These are phyloP conservation scores for Hexactinellida sp. DNA, from an alignment of 37 sponge, comb jelly and placozoan species.

Conservation along the genomic window DNA sequence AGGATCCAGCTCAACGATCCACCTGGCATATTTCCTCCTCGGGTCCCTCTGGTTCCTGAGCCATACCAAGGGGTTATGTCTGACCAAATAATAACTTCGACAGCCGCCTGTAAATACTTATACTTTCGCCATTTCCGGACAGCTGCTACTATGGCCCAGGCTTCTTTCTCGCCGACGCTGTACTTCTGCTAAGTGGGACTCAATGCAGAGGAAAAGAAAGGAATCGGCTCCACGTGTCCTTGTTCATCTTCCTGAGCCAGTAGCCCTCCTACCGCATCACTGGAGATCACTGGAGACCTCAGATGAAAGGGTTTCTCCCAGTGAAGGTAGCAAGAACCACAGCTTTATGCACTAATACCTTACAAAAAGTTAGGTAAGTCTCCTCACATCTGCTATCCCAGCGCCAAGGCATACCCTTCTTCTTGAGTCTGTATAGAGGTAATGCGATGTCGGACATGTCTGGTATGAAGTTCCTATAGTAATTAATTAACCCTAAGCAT, in stretches of 20 bases:
- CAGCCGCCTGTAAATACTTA: background rate
- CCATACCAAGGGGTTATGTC: background rate
- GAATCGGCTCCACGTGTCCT: background rate
- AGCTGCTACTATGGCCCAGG: background rate
- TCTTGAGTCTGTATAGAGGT: background rate
- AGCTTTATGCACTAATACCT: background rate
- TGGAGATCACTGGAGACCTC: background rate
- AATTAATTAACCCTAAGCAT: background rate
- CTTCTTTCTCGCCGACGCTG: background rate
- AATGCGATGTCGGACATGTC: background rate
- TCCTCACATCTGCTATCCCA: background rate
- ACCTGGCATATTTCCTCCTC: background rate
- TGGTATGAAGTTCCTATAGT: background rate
- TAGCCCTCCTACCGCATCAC: background rate
- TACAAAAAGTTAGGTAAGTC: background rate
- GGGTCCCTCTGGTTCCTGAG: background rate
- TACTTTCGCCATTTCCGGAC: background rate
- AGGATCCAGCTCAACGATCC: background rate
- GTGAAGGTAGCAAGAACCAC: background rate
- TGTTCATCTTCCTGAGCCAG: background rate
- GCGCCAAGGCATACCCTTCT: background rate
- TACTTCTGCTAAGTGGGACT: background rate
- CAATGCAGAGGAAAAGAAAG: background rate
- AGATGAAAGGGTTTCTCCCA: background rate
- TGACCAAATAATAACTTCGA: background rate